Evolutionary conservation across 1,140 invertebrate genomes (phyloP), one percentile per base, ranked within the genome.

Genomic region (Portunus trituberculatus): DNA sequence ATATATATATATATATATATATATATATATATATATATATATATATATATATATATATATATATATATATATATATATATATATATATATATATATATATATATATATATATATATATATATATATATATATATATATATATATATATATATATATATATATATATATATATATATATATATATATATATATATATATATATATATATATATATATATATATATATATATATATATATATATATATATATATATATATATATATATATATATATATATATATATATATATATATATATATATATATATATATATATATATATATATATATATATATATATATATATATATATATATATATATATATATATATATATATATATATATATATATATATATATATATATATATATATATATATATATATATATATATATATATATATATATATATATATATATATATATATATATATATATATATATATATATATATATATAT

Each of bases 151-250:
- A 31, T 87, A 87, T 87, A 31, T 87, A 31, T 87, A 31, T 87
- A 87, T 87, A 25, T n/a, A 87, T 87, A 31, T 87, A 87, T 87
- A 87, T 87, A 87, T 87, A 87, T 87, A 87, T 87, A 87, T 87
- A 87, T 87, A 87, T 87, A 87, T 87, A 87, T 87, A 87, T 87
- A 87, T 87, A 87, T 87, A 87, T 87, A 87, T 87, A 87, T 87
- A 87, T 87, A 87, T 87, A 87, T 14, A 87, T 87, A 87, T 87
- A 87, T 87, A 87, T 87, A 87, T 87, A 87, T 87, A 87, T 87
- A 87, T 87, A 87, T 87, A 87, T 87, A 87, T 87, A 87, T 87
- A 87, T 87, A 87, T 87, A 87, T 87, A 87, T 87, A 87, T 87
- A 87, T 87, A 87, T 87, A 87, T 87, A 87, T 87, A 87, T 87